Percentiles rank a stretch among this genome's conserved stretches.
These are phyloP conservation scores for Drosophila bipectinata DNA, from an alignment of 1,140 invertebrate species.

Conservation along the genomic window DNA sequence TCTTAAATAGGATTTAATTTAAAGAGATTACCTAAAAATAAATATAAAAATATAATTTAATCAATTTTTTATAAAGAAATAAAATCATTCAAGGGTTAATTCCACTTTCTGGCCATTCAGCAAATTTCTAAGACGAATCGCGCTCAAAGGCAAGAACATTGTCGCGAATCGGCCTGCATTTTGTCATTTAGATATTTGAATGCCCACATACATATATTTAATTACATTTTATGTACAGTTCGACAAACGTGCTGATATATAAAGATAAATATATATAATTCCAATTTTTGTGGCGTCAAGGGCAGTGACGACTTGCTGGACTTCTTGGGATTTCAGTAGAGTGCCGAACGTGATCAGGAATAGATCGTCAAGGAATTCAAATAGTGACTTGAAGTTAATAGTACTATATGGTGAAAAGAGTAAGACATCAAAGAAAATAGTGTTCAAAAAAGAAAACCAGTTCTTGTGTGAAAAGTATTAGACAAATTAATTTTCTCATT, in stretches of 20 bases:
- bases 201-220: conserved; percentile 41
- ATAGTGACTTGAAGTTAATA: too few species aligned
- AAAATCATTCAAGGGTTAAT: conserved; percentile 6
- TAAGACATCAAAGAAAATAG: not conserved
- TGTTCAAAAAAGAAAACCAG: not conserved
- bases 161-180: conserved; percentile 3
- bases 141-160: conserved; percentile 20
- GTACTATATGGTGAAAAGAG: too few species aligned
- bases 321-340: conserved; percentile 13
- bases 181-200: conserved; percentile 13
- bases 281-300: conserved; percentile 5
- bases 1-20: too few species aligned
- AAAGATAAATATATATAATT: conserved; percentile 10
- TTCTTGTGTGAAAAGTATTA: not conserved
- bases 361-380: conserved; percentile 6
- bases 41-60: not conserved
- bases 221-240: conserved; percentile 62
- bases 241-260: conserved; percentile 19
- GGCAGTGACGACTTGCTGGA: conserved; percentile 12
- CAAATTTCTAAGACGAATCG: conserved; percentile 18
- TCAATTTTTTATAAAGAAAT: too few species aligned
- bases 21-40: not conserved
- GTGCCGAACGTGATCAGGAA: conserved; percentile 13
- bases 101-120: conserved; percentile 29
- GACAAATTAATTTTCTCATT: not conserved